Conservation (phyloP, 2,113 vertebrate genomes). For the Poicephalus gulielmi region DNA sequence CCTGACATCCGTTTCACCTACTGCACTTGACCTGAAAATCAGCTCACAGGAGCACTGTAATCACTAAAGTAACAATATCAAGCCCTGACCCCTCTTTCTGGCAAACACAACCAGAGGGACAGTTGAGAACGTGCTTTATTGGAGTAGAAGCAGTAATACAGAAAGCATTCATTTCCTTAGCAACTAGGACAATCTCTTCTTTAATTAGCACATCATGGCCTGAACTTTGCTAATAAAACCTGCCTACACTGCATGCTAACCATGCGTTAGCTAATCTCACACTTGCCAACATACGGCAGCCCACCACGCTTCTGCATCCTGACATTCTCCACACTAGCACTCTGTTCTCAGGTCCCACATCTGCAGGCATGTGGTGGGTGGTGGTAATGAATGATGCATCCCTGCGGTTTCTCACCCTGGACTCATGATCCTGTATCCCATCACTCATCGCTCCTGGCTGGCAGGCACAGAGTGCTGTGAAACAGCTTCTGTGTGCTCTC, state of each 20-base stretch:
- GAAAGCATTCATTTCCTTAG: constrained; percentile 49
- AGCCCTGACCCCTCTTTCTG: not conserved
- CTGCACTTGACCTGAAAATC: not conserved
- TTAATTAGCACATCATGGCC: constrained; percentile 49
- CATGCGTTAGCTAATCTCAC: not conserved
- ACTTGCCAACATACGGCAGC: not conserved
- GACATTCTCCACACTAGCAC: constrained; percentile 12
- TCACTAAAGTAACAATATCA: not conserved
- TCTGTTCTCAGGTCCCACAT: constrained; percentile 50
- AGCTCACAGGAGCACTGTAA: not conserved
- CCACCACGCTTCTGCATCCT: constrained; percentile 21
- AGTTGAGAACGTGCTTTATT: not conserved
- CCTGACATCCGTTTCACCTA: not conserved
- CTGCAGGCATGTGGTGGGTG: constrained; percentile 45
- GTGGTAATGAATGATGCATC: constrained; percentile 45
- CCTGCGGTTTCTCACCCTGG: constrained; percentile 9
- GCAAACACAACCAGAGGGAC: not conserved
- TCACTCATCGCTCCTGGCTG: not conserved
- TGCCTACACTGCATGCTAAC: constrained; percentile 34
- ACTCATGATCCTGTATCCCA: not conserved
- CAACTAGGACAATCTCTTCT: constrained; percentile 50
- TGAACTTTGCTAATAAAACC: constrained; percentile 55
- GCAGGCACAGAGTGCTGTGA: not conserved
- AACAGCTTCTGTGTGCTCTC: not conserved
- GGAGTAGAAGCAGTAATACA: not conserved